These are phyloP conservation scores for Saccopteryx leptura DNA, from an alignment of 2,113 vertebrate genomes.

Conservation along the genomic window DNA sequence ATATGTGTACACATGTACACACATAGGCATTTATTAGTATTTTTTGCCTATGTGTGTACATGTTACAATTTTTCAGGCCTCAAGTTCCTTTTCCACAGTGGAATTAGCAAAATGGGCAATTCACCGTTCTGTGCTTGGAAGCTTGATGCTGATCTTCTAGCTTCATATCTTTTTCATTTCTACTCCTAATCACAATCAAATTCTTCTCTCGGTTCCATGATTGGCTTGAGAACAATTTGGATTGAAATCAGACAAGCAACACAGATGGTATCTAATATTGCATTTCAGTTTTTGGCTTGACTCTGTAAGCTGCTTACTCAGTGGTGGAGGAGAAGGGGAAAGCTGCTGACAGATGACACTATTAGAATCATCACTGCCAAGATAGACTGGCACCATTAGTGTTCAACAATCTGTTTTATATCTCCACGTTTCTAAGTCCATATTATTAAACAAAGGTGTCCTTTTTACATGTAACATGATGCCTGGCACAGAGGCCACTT, in stretches of 20 bases:
- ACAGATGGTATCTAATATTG: constrained; percentile 73
- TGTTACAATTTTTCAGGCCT: background rate
- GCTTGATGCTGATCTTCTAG: background rate
- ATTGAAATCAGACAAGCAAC: constrained; percentile 48
- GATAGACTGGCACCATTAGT: constrained; percentile 58
- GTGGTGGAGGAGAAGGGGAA: constrained; percentile 27
- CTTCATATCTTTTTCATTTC: constrained; percentile 49
- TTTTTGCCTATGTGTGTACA: background rate
- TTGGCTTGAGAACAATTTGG: constrained; percentile 72
- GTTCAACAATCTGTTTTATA: constrained; percentile 63
- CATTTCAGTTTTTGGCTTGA: constrained; percentile 30
- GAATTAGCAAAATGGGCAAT: background rate
- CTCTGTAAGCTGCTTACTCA: constrained; percentile 53
- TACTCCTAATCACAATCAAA: constrained; percentile 20
- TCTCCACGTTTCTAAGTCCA: constrained; percentile 26
- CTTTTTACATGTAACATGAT: constrained; percentile 17
- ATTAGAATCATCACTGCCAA: constrained; percentile 6
- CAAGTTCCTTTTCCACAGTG: background rate
- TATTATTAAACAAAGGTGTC: constrained; percentile 42
- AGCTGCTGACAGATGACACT: constrained; percentile 14
- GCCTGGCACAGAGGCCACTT: background rate
- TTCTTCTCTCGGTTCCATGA: constrained; percentile 68
- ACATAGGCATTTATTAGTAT: background rate
- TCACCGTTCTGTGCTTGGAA: background rate
- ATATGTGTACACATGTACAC: background rate